Evolutionary conservation across 2,888 invertebrate genomes (phyloP).

Genomic region (Cephus sareptanus): DNA sequence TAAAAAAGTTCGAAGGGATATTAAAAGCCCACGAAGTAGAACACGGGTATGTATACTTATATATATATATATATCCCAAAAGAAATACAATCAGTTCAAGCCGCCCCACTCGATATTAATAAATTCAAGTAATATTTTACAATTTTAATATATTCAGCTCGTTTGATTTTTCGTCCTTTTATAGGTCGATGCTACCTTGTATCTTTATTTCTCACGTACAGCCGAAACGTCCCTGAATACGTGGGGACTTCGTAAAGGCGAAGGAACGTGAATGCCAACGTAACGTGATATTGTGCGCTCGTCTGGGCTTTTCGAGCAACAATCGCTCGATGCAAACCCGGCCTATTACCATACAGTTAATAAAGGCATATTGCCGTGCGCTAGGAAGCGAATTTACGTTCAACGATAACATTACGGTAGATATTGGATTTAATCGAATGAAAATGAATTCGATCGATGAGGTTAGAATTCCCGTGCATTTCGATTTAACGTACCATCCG

Average conservation of each 20-base stretch:
- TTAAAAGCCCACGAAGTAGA: no score
- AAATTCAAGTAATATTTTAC: background rate
- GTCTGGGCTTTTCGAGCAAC: background rate
- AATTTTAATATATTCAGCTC: background rate
- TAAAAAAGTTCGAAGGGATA: background rate
- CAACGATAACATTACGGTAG: background rate
- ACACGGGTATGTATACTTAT: background rate
- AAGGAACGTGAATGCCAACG: no score
- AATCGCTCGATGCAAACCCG: background rate
- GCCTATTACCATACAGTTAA: background rate
- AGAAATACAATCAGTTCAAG: background rate
- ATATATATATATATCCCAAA: background rate
- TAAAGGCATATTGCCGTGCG: background rate
- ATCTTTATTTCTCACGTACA: background rate
- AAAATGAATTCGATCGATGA: background rate
- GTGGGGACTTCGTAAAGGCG: background rate
- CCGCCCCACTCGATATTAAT: background rate
- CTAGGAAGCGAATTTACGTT: background rate
- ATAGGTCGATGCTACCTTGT: background rate
- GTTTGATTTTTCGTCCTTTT: background rate
- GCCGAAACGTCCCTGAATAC: background rate
- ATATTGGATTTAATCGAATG: background rate
- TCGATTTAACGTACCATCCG: background rate
- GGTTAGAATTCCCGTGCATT: background rate
- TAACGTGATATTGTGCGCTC: background rate